Conservation (phyloP, 2,888 invertebrate species). For the Balanococcus diminutus region DNA sequence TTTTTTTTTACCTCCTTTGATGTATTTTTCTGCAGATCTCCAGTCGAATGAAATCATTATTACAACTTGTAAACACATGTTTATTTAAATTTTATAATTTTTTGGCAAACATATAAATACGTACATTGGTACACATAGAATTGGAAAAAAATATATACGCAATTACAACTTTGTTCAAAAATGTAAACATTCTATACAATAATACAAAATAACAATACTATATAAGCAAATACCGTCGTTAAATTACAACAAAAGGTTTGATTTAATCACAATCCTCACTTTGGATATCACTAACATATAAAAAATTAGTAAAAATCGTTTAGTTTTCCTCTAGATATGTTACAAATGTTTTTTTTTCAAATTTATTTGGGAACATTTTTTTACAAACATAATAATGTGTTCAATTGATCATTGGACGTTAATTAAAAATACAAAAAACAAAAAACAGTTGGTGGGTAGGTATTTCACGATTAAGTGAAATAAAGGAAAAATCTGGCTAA, state of each 20-base stretch:
- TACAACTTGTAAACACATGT: conserved; percentile 8
- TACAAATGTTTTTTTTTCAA: background rate
- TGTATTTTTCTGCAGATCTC: no score
- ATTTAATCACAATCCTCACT: conserved; percentile 36
- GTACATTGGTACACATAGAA: background rate
- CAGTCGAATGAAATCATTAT: background rate
- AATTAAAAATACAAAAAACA: background rate
- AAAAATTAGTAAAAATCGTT: conserved; percentile 9
- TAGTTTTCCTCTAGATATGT: conserved; percentile 18
- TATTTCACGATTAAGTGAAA: background rate
- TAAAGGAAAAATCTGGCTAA: background rate
- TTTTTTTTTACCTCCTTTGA: no score
- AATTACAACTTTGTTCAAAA: background rate
- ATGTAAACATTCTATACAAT: conserved; percentile 37
- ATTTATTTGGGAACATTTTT: no score
- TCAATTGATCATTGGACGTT: background rate
- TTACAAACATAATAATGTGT: background rate
- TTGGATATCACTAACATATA: conserved; percentile 26
- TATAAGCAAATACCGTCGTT: conserved; percentile 28
- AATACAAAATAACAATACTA: conserved; percentile 38
- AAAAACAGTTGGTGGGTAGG: no score
- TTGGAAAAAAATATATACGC: background rate
- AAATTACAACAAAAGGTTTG: conserved; percentile 33
- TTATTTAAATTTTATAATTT: background rate
- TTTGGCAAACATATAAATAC: conserved; percentile 26